Percentiles rank a stretch among this genome's conserved stretches.
phyloP scores from a whole-genome alignment of 2,888 invertebrate genomes.

The Tubulanus polymorphus region DNA sequence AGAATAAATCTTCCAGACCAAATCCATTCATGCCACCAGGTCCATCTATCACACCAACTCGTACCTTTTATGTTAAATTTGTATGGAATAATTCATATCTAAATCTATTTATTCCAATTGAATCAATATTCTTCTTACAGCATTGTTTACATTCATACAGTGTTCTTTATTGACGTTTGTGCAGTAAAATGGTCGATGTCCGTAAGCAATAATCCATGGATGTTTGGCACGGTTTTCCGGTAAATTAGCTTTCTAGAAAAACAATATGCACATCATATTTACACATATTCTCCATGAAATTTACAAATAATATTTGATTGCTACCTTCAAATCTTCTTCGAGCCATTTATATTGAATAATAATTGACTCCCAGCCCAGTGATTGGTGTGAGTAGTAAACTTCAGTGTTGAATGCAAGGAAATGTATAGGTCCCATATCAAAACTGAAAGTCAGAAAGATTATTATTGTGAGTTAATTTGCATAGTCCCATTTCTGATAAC shows the following conservation, averaged over 20 bases:
- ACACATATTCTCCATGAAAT: too few relatives aligned
- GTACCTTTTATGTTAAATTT: too few relatives aligned
- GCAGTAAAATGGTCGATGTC: slow-evolving; percentile 38
- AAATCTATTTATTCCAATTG: too few relatives aligned
- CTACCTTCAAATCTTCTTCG: slow-evolving; percentile 68
- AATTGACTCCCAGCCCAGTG: slow-evolving; percentile 76
- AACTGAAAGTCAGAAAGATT: slow-evolving; percentile 60
- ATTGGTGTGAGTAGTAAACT: slow-evolving; percentile 83
- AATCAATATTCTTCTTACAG: too few relatives aligned
- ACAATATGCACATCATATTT: not conserved
- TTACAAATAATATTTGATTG: too few relatives aligned
- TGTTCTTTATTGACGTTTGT: slow-evolving; percentile 64
- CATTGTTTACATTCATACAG: slow-evolving; percentile 57
- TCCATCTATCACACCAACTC: too few relatives aligned
- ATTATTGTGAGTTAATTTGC: too few relatives aligned
- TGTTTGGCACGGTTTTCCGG: slow-evolving; percentile 30
- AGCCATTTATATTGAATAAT: slow-evolving; percentile 69
- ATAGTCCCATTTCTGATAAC: too few relatives aligned
- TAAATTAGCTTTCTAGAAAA: slow-evolving; percentile 29
- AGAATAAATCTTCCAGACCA: slow-evolving; percentile 75
- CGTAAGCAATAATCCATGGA: slow-evolving; percentile 39
- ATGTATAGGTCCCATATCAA: slow-evolving; percentile 52
- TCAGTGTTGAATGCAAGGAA: slow-evolving; percentile 91
- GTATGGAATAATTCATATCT: too few relatives aligned
- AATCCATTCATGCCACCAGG: too few relatives aligned